Evolutionary conservation across 2,113 vertebrate species (phyloP), one percentile per base, ranked within the genome.

Genomic region (Myrmecobius fasciatus): DNA sequence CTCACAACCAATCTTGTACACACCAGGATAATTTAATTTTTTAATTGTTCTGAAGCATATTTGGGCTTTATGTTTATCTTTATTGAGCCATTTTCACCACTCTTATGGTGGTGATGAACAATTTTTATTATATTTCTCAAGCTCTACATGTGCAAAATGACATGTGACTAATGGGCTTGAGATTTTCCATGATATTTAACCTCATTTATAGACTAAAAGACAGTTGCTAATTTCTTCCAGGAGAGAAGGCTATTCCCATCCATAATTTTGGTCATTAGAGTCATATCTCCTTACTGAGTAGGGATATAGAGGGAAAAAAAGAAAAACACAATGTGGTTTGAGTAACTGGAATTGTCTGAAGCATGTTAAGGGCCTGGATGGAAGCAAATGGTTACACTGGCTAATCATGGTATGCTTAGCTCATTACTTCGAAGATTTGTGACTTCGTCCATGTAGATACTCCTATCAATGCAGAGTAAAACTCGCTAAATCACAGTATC

Each of bases 11-110:
- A 95, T 97, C 95, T 96, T 95, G 53, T 92, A 75, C 95, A 92
- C 97, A 97, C 97, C 98, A 96, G 97, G 96, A 94, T 98, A 97
- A 98, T 98, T 98, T 98, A 97, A 96, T 97, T 98, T 97, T 98
- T 98, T 98, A 98, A 98, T 98, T 98, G 98, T 97, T 97, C 98
- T 97, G 97, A 98, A 97, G 93, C 96, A 97, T 97, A 98, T 97
- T 98, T 97, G 97, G 96, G 97, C 97, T 97, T 98, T 98, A 98
- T 95, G 97, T 96, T 93, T 97, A 95, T 94, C 97, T 97, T 98
- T 98, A 98, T 97, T 56, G 92, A 98, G 90, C 97, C 97, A 95
- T 96, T 98, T 97, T 98, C 98, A 98, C 91, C 97, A 97, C 93
- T 94, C 91, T 96, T 95, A 96, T 96, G 96, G 97, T 97, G 97